Evolutionary conservation across 2,797 vertebrate species (phyloP).

Genomic region (Sitta carolinensis): DNA sequence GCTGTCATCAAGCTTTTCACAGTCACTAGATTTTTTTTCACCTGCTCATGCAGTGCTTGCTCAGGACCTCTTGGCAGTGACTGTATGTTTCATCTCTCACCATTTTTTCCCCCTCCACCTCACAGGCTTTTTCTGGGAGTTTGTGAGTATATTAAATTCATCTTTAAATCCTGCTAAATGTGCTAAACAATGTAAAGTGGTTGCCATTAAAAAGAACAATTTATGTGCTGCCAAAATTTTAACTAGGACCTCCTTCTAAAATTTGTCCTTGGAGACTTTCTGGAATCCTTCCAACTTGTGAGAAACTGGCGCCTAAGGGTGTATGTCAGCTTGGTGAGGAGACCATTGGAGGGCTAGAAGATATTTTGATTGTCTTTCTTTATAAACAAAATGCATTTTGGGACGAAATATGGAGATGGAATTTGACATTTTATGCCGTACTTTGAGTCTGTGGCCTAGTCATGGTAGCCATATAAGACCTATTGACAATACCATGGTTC

Average conservation of each 20-base stretch:
- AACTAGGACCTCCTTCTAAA: neutral
- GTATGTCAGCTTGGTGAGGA: neutral
- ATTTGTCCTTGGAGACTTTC: neutral
- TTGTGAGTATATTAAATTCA: conserved; percentile 12
- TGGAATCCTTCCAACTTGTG: neutral
- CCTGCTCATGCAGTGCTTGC: conserved; percentile 37
- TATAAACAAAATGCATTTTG: neutral
- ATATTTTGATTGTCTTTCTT: neutral
- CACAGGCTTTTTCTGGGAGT: neutral
- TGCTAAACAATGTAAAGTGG: conserved; percentile 55
- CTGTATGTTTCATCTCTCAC: conserved; percentile 12
- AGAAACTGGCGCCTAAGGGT: neutral
- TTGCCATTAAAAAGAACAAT: conserved; percentile 31
- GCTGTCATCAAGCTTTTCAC: conserved; percentile 70
- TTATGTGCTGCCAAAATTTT: conserved; percentile 25
- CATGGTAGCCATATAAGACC: neutral
- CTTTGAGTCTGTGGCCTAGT: neutral
- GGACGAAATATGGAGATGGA: neutral
- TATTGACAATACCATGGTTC: neutral
- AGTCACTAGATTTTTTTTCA: conserved; percentile 69
- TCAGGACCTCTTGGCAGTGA: conserved; percentile 26
- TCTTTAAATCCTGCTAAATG: conserved; percentile 36
- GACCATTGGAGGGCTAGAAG: neutral
- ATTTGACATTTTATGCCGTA: neutral
- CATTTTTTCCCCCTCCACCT: neutral